A percentile compares a stretch with the other conserved stretches of the same genome.
These are phyloP conservation scores for Rhynchotus rufescens DNA, from an alignment of 2,797 vertebrate genomes.

Conservation along the genomic window DNA sequence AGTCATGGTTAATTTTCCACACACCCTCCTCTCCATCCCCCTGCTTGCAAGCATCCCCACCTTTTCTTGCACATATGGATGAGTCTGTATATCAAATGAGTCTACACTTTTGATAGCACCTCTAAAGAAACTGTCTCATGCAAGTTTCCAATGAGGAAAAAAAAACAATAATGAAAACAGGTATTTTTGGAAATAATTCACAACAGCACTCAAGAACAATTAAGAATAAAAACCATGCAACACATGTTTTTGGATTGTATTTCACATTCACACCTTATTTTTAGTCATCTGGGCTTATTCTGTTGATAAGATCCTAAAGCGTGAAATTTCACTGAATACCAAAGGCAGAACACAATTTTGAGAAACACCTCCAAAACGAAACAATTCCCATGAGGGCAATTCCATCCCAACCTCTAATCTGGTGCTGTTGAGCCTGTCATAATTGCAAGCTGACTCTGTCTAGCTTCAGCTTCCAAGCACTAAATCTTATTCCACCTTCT, in stretches of 20 bases:
- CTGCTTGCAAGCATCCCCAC: neutral
- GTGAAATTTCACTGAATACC: neutral
- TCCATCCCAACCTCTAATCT: neutral
- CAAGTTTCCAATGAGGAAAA: neutral
- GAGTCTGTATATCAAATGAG: neutral
- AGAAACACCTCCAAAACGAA: neutral
- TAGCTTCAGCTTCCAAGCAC: neutral
- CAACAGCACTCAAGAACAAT: neutral
- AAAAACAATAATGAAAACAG: neutral
- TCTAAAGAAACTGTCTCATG: neutral
- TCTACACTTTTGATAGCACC: neutral
- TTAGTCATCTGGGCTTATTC: neutral
- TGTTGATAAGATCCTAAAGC: neutral
- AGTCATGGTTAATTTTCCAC: neutral
- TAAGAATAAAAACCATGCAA: neutral
- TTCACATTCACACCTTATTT: neutral
- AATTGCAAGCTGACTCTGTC: slow-evolving; percentile 51
- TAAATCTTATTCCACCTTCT: slow-evolving; percentile 38
- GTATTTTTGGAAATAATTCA: neutral
- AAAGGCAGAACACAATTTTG: neutral
- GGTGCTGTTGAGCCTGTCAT: slow-evolving; percentile 37
- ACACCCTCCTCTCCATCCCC: neutral
- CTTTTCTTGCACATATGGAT: neutral
- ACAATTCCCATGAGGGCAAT: neutral
- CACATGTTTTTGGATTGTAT: neutral